phyloP scores from a whole-genome alignment of 2,797 vertebrate species.

The Sarcophilus harrisii region DNA sequence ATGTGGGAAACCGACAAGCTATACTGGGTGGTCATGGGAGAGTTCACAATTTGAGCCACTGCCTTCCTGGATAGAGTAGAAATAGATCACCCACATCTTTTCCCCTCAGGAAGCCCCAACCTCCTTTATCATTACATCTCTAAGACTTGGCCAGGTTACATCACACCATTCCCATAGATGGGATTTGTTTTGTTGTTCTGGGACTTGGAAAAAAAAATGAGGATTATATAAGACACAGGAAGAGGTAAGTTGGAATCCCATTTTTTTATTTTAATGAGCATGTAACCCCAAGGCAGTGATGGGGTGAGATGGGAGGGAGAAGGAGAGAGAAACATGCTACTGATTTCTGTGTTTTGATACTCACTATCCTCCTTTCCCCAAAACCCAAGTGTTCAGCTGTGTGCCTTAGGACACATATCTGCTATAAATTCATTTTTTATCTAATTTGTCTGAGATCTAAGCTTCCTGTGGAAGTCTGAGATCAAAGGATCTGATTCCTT shows the following conservation, averaged over 20 bases:
- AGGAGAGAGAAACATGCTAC: conserved; percentile 81
- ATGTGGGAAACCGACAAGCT: neutral
- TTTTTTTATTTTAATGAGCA: conserved; percentile 81
- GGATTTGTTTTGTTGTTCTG: conserved; percentile 53
- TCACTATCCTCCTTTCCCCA: conserved; percentile 84
- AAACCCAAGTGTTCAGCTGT: conserved; percentile 85
- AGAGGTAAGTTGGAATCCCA: conserved; percentile 71
- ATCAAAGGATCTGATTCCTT: conserved; percentile 98
- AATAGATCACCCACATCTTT: neutral
- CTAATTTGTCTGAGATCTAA: conserved; percentile 98
- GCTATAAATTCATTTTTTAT: conserved; percentile 99
- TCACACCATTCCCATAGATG: conserved; percentile 33
- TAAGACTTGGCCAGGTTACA: conserved; percentile 49
- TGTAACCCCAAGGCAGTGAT: conserved; percentile 78
- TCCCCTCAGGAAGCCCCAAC: neutral
- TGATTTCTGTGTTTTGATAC: conserved; percentile 86
- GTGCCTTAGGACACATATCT: conserved; percentile 92
- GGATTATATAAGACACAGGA: conserved; percentile 75
- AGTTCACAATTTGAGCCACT: neutral
- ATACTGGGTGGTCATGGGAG: neutral
- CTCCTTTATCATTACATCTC: neutral
- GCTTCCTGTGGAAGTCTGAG: conserved; percentile 95
- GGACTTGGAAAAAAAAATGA: neutral
- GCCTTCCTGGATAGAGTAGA: neutral
- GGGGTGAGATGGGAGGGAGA: conserved; percentile 53